phyloP scores from a whole-genome alignment of 2,113 vertebrate species.

The Perognathus longimembris region DNA sequence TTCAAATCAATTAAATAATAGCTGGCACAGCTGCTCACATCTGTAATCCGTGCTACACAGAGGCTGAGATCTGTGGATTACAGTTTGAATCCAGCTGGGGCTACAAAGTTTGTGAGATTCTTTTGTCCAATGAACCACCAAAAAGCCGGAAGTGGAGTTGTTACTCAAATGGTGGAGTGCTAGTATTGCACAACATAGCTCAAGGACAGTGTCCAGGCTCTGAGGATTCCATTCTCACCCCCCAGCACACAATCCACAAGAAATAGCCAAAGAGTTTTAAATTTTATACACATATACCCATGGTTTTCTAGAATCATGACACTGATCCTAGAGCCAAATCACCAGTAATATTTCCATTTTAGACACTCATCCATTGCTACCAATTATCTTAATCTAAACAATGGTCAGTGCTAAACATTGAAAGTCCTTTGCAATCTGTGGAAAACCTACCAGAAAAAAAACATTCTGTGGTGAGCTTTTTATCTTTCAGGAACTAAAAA shows the following conservation, averaged over 20 bases:
- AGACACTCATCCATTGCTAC: neutral
- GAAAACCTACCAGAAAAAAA: neutral
- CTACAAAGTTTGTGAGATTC: too few species aligned
- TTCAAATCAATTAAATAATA: slow-evolving; percentile 30
- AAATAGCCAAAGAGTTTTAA: neutral
- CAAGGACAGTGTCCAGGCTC: too few species aligned
- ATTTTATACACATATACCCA: neutral
- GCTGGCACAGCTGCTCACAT: too few species aligned
- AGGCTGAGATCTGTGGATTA: too few species aligned
- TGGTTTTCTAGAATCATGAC: neutral
- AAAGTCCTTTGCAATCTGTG: neutral
- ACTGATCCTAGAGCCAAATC: neutral
- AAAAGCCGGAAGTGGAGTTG: too few species aligned
- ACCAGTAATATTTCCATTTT: neutral
- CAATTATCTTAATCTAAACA: neutral
- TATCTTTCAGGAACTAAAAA: neutral
- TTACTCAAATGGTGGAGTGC: too few species aligned
- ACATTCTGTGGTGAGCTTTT: neutral
- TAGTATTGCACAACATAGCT: too few species aligned
- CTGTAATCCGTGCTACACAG: too few species aligned
- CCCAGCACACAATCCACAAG: neutral
- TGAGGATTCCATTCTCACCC: too few species aligned
- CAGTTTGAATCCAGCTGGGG: too few species aligned
- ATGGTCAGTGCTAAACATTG: neutral
- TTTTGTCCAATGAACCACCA: too few species aligned